Evolutionary conservation across 2,113 vertebrate genomes (phyloP), one percentile per base, ranked within the genome.

Genomic region (Periophthalmodon schlosseri): DNA sequence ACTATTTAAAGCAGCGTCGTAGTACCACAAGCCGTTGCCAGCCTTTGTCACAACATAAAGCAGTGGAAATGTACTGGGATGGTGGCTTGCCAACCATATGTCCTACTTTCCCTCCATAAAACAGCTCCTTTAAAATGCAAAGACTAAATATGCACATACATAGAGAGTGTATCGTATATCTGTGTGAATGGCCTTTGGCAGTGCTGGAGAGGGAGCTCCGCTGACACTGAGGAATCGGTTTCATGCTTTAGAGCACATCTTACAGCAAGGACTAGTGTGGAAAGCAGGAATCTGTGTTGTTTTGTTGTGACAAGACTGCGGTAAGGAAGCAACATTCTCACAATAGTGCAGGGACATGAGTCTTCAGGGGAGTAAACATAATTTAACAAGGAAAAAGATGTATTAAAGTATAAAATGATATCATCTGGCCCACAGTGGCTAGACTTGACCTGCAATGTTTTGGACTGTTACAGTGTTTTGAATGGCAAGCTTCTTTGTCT

Each of bases 221-320:
- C 64, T 46, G 34, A 44, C 46, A 54, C 46, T 10, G 2, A 52
- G 49, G 21, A 69, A 33, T 49, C 18, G 28, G 12, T 28, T 50
- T 69, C 64, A 46, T 67, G 39, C 36, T 67, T 67, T 44, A 10
- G 39, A 39, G 64, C 64, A 67, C 36, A 3, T 66, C 21, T 46
- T 66, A 66, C 2, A 44, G 34, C 33, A 66, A 11, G 8, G 46
- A 66, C 10, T 10, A 44, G 20, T 20, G 11, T 46, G 64, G 21
- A 65, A 44, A 65, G 36, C 63, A 65, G 10, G 63, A 33, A 39
- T 1, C 11, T 12, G 20, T 44, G 34, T 13, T 23, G 64, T 67
- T 67, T 46, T 67, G n/a, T 67, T 67, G 9, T 18, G 28, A 63
- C 28, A 34, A 34, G 58, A 33, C 24, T 28, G 23, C 10, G 10